Evolutionary conservation across 2,797 vertebrate genomes (phyloP).

Genomic region (Hippoglossus hippoglossus): DNA sequence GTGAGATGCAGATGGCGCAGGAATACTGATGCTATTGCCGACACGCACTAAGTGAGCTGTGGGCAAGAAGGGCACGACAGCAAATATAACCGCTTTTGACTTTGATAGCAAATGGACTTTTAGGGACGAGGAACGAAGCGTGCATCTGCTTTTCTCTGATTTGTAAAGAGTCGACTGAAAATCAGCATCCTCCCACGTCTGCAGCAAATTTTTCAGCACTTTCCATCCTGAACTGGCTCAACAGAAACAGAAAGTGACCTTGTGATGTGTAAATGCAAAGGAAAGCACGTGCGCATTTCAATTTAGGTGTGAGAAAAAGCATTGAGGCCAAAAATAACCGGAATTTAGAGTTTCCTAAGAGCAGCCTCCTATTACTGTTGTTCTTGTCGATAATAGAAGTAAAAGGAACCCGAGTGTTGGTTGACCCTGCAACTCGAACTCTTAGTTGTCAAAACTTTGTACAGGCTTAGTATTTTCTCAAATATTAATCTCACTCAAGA

Average conservation of each 20-base stretch:
- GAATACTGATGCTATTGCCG: slow-evolving; percentile 5
- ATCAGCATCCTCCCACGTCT: slow-evolving; percentile 14
- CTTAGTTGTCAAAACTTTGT: slow-evolving; percentile 32
- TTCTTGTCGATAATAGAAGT: slow-evolving; percentile 17
- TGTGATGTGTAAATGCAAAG: slow-evolving; percentile 31
- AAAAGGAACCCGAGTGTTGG: slow-evolving; percentile 24
- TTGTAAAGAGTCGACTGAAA: slow-evolving; percentile 7
- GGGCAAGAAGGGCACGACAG: slow-evolving; percentile 11
- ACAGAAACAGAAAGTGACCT: slow-evolving; percentile 42
- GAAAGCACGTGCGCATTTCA: slow-evolving; percentile 41
- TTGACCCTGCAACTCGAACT: slow-evolving; percentile 25
- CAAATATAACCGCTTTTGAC: slow-evolving; percentile 9
- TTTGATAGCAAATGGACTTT: slow-evolving; percentile 21
- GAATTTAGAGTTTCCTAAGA: slow-evolving; percentile 21
- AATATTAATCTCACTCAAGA: background rate
- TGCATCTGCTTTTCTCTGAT: slow-evolving; percentile 19
- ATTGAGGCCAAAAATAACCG: slow-evolving; percentile 39
- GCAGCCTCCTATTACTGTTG: slow-evolving; percentile 22
- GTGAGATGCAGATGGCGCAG: slow-evolving; percentile 58
- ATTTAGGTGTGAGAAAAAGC: background rate
- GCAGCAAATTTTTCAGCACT: slow-evolving; percentile 24
- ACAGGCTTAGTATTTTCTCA: slow-evolving; percentile 10
- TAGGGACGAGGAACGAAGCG: slow-evolving; percentile 12
- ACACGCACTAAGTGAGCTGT: slow-evolving; percentile 33
- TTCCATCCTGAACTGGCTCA: slow-evolving; percentile 15